phyloP scores from a whole-genome alignment of 2,888 invertebrate genomes.

The Teinopalpus imperialis region DNA sequence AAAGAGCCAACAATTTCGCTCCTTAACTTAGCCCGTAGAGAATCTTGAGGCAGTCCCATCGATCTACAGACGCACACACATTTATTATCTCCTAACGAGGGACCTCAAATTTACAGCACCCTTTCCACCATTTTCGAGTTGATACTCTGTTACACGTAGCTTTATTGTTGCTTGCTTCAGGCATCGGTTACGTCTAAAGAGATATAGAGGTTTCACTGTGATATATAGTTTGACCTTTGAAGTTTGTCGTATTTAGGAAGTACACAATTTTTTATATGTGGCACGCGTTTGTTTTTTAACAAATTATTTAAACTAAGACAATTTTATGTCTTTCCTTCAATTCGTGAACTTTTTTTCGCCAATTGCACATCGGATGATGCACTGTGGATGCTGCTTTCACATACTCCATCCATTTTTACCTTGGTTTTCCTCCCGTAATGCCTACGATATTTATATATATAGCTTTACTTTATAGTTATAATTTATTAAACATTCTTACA shows the following conservation, averaged over 20 bases:
- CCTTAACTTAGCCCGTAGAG: slow-evolving; percentile 28
- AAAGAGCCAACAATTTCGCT: slow-evolving; percentile 29
- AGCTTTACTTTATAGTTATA: too few species aligned
- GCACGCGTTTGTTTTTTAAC: too few species aligned
- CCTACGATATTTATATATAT: too few species aligned
- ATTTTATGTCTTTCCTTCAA: too few species aligned
- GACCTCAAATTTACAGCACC: slow-evolving; percentile 28
- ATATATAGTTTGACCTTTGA: slow-evolving; percentile 29
- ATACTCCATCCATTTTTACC: too few species aligned
- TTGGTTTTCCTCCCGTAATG: too few species aligned
- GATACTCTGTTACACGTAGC: slow-evolving; percentile 25
- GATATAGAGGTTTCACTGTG: slow-evolving; percentile 28
- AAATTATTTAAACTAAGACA: too few species aligned
- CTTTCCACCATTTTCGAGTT: slow-evolving; percentile 28
- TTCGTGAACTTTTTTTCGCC: too few species aligned
- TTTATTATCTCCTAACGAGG: slow-evolving; percentile 30
- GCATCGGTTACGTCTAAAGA: slow-evolving; percentile 31
- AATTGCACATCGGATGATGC: too few species aligned
- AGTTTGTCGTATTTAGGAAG: slow-evolving; percentile 1
- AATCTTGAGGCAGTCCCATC: slow-evolving; percentile 27
- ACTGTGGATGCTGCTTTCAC: too few species aligned
- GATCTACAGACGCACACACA: slow-evolving; percentile 29
- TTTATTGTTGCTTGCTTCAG: slow-evolving; percentile 33
- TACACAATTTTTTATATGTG: too few species aligned
- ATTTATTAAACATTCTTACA: too few species aligned